Conservation (phyloP, 2,797 vertebrate genomes). For the Myotis myotis region DNA sequence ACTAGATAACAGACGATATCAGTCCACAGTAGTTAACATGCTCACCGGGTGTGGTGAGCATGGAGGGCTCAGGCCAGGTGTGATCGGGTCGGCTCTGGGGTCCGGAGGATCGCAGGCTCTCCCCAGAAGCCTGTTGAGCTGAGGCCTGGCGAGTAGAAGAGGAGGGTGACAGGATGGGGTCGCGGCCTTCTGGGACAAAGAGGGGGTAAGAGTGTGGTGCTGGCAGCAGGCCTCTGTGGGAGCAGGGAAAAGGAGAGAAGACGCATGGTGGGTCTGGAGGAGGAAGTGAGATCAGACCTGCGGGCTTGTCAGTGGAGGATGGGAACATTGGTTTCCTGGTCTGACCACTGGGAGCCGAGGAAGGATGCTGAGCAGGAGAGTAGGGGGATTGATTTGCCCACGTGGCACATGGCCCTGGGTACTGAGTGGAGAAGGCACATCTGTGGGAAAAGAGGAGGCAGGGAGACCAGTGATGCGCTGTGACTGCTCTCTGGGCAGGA, state of each 20-base stretch:
- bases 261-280: accelerated
- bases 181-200: too few relatives aligned
- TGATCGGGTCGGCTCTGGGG: accelerated
- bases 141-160: neutral
- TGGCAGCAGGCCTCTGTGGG: neutral
- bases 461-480: accelerated
- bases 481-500: neutral
- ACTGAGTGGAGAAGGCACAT: accelerated
- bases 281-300: accelerated
- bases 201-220: too few relatives aligned
- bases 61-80: neutral
- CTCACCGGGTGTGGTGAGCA: neutral
- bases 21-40: neutral
- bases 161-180: neutral
- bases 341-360: neutral
- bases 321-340: neutral
- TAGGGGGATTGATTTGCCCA: accelerated
- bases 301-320: too few relatives aligned
- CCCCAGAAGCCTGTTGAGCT: neutral
- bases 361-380: neutral
- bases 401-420: accelerated
- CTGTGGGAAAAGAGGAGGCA: neutral
- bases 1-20: accelerated
- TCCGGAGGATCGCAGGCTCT: neutral
- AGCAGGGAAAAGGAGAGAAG: neutral